Base-by-base conservation (phyloP, 2,888 invertebrate species). In the Didymodactylos carnosus region DNA sequence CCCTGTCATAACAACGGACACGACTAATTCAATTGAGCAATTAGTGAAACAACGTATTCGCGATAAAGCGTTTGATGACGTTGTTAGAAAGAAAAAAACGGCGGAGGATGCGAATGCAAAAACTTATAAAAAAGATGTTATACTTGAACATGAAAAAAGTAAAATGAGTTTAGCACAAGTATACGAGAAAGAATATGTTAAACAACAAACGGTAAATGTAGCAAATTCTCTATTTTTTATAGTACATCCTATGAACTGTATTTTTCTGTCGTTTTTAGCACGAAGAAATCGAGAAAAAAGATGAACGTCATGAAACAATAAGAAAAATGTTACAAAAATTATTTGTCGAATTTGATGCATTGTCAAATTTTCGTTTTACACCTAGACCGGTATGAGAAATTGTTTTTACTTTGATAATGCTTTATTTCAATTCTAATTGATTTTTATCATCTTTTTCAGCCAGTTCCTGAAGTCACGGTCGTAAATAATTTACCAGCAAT, bases 361-460 rank as follows among this genome's bases (percentile, higher is more conserved):
- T 98, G 19, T 90, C 90, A 1, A 94, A 97, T 83, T 94, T 90
- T 83, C 91, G 94, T 83, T 97, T 90, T 80, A 93, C 93, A 69
- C 95, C 97, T 0, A 91, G 89, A 85, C 87, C 88, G 75, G 87
- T 87, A 82, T 5, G 3, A 39, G 19, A n/a, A 39, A n/a, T 7
- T 7, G 16, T 49, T 41, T 39, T 39, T 72, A 16, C 75, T 40
- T 25, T 43, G 40, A 29, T n/a, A 73, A 25, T 76, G 27, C 41
- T 49, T 75, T 27, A 25, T 23, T n/a, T 8, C 19, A 25, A 73
- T 19, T 11, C n/a, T 35, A 53, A 16, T 13, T 14, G 14, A 39
- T 51, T 14, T 10, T 35, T 70, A 49, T 14, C 71, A 3, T 70
- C 75, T 49, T 77, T 81, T 81, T 53, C 77, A 88, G 88, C 88